Conservation (phyloP, 1,140 invertebrate species). For the Eulimnadia texana region DNA sequence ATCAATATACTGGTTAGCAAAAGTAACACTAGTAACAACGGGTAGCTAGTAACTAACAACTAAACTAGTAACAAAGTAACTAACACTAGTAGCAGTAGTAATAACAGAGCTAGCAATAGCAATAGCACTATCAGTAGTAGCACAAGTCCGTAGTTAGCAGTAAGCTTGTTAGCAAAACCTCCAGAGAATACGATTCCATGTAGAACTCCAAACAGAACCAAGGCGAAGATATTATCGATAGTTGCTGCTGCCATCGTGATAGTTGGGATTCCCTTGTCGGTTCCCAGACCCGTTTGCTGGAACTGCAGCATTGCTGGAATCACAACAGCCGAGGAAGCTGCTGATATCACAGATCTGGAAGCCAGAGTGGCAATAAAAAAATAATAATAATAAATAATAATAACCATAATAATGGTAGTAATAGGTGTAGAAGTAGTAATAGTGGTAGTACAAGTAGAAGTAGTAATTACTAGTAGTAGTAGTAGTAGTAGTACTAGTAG, state of each 20-base stretch:
- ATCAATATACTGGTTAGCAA: too few species aligned
- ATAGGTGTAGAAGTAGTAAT: too few species aligned
- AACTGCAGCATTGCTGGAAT: constrained; percentile 81
- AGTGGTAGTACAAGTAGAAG: too few species aligned
- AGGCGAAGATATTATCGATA: constrained; percentile 66
- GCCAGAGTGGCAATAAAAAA: too few species aligned
- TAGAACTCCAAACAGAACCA: constrained; percentile 75
- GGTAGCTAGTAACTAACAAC: too few species aligned
- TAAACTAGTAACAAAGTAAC: not conserved
- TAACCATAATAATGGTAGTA: constrained; percentile 17
- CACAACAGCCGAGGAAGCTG: constrained; percentile 88
- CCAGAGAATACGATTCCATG: constrained; percentile 65
- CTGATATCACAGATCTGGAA: constrained; percentile 65
- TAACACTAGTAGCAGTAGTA: not conserved
- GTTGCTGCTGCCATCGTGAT: constrained; percentile 83
- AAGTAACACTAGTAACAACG: too few species aligned
- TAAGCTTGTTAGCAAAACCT: too few species aligned
- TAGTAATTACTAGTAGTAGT: too few species aligned
- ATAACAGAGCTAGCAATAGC: not conserved
- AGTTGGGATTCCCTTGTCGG: constrained; percentile 87
- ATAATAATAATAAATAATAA: constrained; percentile 17
- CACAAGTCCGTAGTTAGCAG: constrained; percentile 11
- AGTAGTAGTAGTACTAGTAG: too few species aligned
- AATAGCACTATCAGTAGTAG: not conserved
- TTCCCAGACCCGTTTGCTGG: constrained; percentile 68